Evolutionary conservation across 2,797 vertebrate genomes (phyloP).

Genomic region (Catamblyrhynchus diadema): DNA sequence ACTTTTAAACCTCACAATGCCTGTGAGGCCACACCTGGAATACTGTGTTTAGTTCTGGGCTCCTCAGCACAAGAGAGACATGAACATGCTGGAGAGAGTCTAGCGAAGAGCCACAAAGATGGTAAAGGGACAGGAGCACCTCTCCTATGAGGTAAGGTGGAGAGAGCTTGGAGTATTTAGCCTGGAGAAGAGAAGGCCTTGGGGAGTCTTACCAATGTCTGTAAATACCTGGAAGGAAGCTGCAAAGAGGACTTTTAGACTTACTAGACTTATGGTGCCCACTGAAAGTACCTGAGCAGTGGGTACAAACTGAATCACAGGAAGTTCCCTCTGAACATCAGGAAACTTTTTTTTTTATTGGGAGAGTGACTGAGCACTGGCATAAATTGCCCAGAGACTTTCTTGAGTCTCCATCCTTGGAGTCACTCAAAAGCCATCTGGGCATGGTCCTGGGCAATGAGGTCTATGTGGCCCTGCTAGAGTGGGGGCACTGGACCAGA

Average conservation of each 20-base stretch:
- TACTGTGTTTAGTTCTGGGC: neutral
- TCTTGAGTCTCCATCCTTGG: neutral
- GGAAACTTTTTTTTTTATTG: neutral
- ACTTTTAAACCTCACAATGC: neutral
- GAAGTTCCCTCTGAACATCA: neutral
- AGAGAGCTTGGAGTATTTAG: neutral
- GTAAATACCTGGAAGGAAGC: neutral
- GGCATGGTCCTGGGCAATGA: neutral
- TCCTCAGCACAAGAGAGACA: neutral
- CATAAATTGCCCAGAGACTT: neutral
- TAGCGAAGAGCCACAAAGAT: fast-evolving
- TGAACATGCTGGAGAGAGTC: neutral
- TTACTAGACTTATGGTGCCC: neutral
- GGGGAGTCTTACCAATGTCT: neutral
- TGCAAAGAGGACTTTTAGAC: neutral
- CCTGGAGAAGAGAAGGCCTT: neutral
- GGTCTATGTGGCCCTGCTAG: neutral
- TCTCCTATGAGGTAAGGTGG: neutral
- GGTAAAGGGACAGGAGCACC: neutral
- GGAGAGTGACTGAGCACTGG: neutral
- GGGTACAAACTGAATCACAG: neutral
- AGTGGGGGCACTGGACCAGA: neutral
- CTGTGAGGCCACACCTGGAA: neutral
- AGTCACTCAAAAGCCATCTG: neutral
- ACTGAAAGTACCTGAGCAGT: neutral